These are phyloP conservation scores for Stichopus horrens DNA, from an alignment of 53 echinoderm and acorn worm genomes.

Conservation along the genomic window DNA sequence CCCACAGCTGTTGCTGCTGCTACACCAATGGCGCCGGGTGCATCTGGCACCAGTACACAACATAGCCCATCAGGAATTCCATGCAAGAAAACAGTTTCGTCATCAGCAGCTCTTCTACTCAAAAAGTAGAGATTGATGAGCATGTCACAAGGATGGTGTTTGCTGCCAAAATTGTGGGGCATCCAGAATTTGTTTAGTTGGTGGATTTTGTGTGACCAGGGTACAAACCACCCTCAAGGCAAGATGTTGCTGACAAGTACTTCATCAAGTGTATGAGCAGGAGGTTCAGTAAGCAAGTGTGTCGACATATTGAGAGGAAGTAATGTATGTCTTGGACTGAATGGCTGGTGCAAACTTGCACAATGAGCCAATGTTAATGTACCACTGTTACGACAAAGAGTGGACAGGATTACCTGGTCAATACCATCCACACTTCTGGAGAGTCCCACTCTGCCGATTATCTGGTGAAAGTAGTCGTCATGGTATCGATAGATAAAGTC, in stretches of 20 bases:
- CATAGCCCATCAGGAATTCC: slow-evolving; percentile 3
- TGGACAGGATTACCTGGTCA: slow-evolving; percentile 49
- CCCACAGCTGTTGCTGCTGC: background rate
- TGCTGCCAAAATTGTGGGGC: slow-evolving; percentile 46
- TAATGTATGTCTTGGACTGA: slow-evolving; percentile 13
- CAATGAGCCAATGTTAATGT: slow-evolving; percentile 40
- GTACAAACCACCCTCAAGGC: slow-evolving; percentile 7
- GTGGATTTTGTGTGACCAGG: slow-evolving; percentile 18
- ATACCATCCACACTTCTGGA: slow-evolving; percentile 50
- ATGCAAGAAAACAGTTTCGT: slow-evolving; percentile 30
- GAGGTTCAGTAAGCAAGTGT: slow-evolving; percentile 18
- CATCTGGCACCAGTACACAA: background rate
- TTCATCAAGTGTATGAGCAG: slow-evolving; percentile 6
- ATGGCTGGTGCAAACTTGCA: slow-evolving; percentile 57
- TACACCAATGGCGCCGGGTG: background rate
- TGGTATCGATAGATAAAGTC: slow-evolving; percentile 42
- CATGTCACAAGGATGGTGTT: slow-evolving; percentile 36
- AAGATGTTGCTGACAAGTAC: slow-evolving; percentile 2
- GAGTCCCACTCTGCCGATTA: slow-evolving; percentile 34
- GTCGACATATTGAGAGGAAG: background rate
- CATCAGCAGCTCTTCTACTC: slow-evolving; percentile 33
- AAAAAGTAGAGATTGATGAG: slow-evolving; percentile 44
- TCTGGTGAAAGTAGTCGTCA: slow-evolving; percentile 38
- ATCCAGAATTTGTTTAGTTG: slow-evolving; percentile 49
- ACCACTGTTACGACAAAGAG: slow-evolving; percentile 40